Conservation (phyloP, 2,113 vertebrate genomes). For the Ceuthmochares aereus region DNA sequence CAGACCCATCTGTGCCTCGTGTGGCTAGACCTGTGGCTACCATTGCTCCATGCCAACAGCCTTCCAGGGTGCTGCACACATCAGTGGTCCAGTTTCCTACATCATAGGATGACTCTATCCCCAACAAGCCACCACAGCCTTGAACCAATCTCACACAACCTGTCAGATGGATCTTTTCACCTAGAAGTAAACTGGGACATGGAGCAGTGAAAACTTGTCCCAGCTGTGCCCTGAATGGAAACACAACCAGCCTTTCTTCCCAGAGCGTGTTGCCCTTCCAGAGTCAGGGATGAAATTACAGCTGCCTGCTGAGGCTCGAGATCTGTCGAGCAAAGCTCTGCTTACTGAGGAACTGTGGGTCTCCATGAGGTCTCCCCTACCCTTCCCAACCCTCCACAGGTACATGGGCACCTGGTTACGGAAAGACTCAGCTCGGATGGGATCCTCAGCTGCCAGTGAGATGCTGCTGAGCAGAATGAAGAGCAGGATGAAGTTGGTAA, state of each 20-base stretch:
- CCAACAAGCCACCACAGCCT: background rate
- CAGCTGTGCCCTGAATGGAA: background rate
- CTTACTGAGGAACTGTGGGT: background rate
- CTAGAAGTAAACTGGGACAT: background rate
- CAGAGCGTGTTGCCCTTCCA: background rate
- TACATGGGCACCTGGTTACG: conserved; percentile 84
- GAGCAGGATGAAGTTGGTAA: conserved; percentile 98
- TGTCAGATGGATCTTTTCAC: background rate
- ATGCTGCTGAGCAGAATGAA: conserved; percentile 99
- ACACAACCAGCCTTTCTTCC: background rate
- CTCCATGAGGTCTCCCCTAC: background rate
- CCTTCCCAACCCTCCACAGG: background rate
- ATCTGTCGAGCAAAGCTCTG: background rate
- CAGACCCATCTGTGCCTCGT: background rate
- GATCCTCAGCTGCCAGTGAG: conserved; percentile 94
- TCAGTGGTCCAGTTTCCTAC: background rate
- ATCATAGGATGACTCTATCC: background rate
- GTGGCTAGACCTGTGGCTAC: background rate
- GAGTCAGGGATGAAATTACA: background rate
- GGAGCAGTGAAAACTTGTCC: background rate
- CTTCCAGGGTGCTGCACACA: background rate
- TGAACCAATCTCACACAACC: background rate
- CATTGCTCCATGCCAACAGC: background rate
- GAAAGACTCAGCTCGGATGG: conserved; percentile 90
- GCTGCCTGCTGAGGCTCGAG: background rate